Evolutionary conservation across 2,888 invertebrate genomes (phyloP).

Genomic region (Drosophila limbata): DNA sequence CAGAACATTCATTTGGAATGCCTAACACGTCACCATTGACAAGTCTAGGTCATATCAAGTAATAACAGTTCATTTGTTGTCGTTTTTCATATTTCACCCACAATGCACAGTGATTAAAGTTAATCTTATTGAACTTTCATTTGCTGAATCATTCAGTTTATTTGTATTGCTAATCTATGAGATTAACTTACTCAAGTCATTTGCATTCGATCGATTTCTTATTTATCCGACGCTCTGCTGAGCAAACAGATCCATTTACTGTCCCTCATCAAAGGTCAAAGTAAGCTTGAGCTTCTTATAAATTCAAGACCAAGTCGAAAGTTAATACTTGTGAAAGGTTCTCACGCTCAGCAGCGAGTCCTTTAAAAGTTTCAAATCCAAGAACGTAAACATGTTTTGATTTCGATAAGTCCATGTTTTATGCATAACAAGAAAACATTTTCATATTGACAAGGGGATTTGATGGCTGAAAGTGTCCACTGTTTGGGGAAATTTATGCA

Average conservation of each 20-base stretch:
- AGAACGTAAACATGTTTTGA: slow-evolving; percentile 67
- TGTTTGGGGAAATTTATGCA: slow-evolving; percentile 47
- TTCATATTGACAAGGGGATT: slow-evolving; percentile 43
- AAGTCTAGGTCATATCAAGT: slow-evolving; percentile 40
- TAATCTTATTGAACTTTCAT: slow-evolving; percentile 19
- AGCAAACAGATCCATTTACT: slow-evolving; percentile 5
- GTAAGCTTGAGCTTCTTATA: slow-evolving; percentile 28
- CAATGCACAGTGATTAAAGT: slow-evolving; percentile 6
- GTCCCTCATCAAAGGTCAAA: slow-evolving; percentile 24
- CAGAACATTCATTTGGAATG: slow-evolving; percentile 44
- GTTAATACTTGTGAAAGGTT: slow-evolving; percentile 37
- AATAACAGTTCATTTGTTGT: slow-evolving; percentile 38
- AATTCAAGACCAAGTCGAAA: slow-evolving; percentile 41
- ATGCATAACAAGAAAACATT: slow-evolving; percentile 49
- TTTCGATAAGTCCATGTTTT: slow-evolving; percentile 64
- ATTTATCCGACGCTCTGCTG: background rate
- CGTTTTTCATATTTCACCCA: slow-evolving; percentile 2
- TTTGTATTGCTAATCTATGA: slow-evolving; percentile 3
- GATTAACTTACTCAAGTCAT: slow-evolving; percentile 9
- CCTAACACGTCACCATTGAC: slow-evolving; percentile 28
- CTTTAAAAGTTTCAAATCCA: slow-evolving; percentile 23
- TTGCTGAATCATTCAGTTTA: slow-evolving; percentile 4
- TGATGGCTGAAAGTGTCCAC: slow-evolving; percentile 21
- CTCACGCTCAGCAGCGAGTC: slow-evolving; percentile 13
- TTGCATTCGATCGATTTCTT: slow-evolving; percentile 24